phyloP scores from a whole-genome alignment of 2,888 invertebrate genomes.

The Cryptus armator region DNA sequence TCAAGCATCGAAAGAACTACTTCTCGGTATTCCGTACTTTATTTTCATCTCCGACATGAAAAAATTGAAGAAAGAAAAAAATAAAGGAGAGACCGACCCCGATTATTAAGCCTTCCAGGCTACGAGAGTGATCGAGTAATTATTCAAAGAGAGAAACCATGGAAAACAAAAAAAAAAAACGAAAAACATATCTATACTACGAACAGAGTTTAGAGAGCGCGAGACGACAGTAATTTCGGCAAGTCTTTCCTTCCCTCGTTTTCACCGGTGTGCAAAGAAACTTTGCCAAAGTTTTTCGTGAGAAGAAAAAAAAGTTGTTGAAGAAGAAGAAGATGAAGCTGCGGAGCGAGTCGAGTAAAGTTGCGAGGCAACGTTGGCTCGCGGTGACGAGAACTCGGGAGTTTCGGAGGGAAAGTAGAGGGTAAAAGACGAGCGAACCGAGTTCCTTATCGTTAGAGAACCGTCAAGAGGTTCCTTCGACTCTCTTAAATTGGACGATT shows the following conservation, averaged over 20 bases:
- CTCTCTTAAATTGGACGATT: constrained; percentile 63
- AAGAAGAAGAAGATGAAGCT: constrained; percentile 32
- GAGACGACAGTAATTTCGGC: constrained; percentile 62
- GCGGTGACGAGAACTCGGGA: constrained; percentile 34
- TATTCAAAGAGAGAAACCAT: constrained; percentile 40
- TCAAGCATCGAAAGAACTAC: not conserved
- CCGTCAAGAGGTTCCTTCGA: constrained; percentile 60
- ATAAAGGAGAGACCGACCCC: not conserved
- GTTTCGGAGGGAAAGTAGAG: constrained; percentile 4
- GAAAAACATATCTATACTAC: constrained; percentile 14
- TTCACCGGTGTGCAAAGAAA: constrained; percentile 34
- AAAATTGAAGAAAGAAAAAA: not conserved
- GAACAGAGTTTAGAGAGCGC: constrained; percentile 44
- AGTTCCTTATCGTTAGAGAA: constrained; percentile 67
- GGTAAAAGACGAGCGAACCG: constrained; percentile 44
- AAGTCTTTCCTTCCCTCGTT: constrained; percentile 34
- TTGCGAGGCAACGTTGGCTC: constrained; percentile 26
- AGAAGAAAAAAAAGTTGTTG: constrained; percentile 55
- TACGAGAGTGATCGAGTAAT: constrained; percentile 41
- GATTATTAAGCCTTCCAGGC: constrained; percentile 10
- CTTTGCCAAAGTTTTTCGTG: constrained; percentile 41
- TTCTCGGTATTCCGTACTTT: not conserved
- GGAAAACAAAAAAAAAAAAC: constrained; percentile 28
- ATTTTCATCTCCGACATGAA: not conserved
- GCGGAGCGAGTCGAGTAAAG: constrained; percentile 34